Evolutionary conservation across 2,888 invertebrate species (phyloP), one percentile per base, ranked within the genome.

Genomic region (Phalera bucephala): DNA sequence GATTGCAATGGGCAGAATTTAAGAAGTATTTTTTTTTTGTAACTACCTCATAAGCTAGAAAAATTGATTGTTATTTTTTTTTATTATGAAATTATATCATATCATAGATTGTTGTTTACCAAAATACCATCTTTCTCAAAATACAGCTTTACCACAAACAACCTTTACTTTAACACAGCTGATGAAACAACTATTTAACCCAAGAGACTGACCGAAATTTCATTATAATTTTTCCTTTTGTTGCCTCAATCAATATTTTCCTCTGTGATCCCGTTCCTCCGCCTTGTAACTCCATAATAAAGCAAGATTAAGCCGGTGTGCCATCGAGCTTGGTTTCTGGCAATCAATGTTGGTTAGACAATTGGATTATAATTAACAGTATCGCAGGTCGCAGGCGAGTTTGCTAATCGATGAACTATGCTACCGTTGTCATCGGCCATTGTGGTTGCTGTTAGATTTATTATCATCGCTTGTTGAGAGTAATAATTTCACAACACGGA

Each of bases 361-460:
- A 89, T 88, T 89, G 83, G 83, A 82, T 88, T 89, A 86, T 86
- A 89, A 90, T 90, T 89, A 88, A 81, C 78, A 78, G 80, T 82
- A 80, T 77, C 75, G 78, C 67, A 67, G 69, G 67, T 72, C 61
- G 64, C 48, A 69, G 55, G 63, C 61, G 64, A 58, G 59, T 49
- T 58, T 44, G 52, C 72, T 75, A 79, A 77, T 77, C 72, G 75
- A 75, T 70, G 69, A 63, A 69, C 69, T 66, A 66, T 56, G 61
- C 63, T 44, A 50, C 52, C 52, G 58, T 55, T 75, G 73, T 73
- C 74, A 64, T 60, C 59, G 67, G 69, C 65, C 72, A 62, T 62
- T 65, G 69, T 59, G 69, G 64, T 50, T 52, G 51, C 55, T 44
- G 64, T 69, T 74, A 66, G 63, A 66, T 64, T 61, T 66, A 63